These are phyloP conservation scores for Sphenodon punctatus DNA, from an alignment of 2,797 vertebrate species.

Conservation along the genomic window DNA sequence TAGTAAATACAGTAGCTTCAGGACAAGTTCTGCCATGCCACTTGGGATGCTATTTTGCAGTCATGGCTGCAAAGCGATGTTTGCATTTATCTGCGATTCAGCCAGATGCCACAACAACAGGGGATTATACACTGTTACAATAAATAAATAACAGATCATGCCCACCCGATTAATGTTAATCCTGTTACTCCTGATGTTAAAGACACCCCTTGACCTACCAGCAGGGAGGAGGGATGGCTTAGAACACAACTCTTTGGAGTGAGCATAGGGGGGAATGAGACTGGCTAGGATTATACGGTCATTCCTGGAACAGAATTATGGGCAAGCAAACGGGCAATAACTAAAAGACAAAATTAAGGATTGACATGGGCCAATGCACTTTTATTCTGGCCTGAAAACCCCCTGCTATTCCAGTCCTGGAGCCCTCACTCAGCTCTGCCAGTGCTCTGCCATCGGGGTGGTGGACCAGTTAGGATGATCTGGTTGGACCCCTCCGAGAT, in stretches of 20 bases:
- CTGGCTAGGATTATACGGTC: background rate
- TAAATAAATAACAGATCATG: constrained; percentile 51
- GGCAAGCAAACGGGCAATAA: background rate
- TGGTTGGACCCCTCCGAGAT: no score
- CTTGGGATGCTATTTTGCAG: background rate
- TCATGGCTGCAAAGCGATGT: background rate
- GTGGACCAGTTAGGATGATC: no score
- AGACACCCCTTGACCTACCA: constrained; percentile 23
- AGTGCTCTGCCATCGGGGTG: no score
- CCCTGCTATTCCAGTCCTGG: background rate
- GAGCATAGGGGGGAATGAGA: accelerated
- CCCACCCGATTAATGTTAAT: constrained; percentile 46
- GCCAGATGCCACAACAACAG: constrained; percentile 44
- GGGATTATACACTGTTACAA: constrained; percentile 56
- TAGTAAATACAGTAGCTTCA: background rate
- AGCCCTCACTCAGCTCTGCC: background rate
- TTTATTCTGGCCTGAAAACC: background rate
- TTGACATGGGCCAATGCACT: background rate
- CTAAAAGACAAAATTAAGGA: background rate
- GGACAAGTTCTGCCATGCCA: background rate
- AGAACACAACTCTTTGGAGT: accelerated
- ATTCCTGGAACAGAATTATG: background rate
- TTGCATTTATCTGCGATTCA: background rate
- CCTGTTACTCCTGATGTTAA: constrained; percentile 26
- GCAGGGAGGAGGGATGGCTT: background rate